Evolutionary conservation across 30 jellyfish, hydroid and myxozoan species (phyloP).

Genomic region (Turritopsis dohrnii): DNA sequence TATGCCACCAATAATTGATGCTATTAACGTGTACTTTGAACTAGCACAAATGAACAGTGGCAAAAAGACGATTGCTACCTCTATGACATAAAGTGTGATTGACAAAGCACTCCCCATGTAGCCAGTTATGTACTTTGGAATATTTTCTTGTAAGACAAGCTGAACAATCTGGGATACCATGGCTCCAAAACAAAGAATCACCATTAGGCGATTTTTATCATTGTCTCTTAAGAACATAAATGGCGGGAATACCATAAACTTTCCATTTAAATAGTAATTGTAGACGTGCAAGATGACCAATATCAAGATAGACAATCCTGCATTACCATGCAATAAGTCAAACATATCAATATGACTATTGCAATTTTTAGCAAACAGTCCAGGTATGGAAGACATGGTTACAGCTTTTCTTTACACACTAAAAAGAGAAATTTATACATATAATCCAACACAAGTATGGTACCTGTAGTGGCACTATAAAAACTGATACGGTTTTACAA

Average conservation of each 20-base stretch:
- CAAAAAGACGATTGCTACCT: neutral
- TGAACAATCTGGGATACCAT: neutral
- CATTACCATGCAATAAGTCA: neutral
- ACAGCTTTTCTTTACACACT: neutral
- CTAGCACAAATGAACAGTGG: neutral
- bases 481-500: no score
- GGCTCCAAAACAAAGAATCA: constrained; percentile 2
- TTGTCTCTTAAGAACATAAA: neutral
- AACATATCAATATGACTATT: neutral
- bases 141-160: neutral
- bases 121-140: neutral
- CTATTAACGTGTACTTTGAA: neutral
- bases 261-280: neutral
- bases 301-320: neutral
- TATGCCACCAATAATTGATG: neutral
- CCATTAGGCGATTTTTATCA: constrained; percentile 7
- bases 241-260: neutral
- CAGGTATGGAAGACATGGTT: neutral
- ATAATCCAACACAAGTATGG: no score
- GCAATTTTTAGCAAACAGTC: neutral
- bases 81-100: neutral
- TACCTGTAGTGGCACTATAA: no score
- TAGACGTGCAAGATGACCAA: neutral
- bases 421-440: neutral
- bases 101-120: neutral